Evolutionary conservation across 2,113 vertebrate genomes (phyloP), one percentile per base, ranked within the genome.

Genomic region (Notarius quadriscutis): DNA sequence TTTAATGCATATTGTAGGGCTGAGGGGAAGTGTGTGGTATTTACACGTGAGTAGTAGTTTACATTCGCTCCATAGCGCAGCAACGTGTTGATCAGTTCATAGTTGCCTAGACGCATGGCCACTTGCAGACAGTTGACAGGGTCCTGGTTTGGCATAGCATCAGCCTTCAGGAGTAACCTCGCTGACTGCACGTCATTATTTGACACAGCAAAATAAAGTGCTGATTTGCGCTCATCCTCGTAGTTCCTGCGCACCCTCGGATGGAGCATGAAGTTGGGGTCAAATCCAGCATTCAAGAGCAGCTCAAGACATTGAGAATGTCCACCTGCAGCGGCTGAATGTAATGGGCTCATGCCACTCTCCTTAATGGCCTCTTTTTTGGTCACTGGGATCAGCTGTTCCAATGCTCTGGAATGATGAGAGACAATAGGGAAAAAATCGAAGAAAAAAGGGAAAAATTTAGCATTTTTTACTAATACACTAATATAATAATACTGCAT

Each of bases 71-170:
- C 98, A 0, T 97, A 96, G 75, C 95, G 96, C 57, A 99, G 96
- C 90, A 99, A 91, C 1, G 96, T 94, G 84, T 93, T 96, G 71
- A 98, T 95, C 77, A 99, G 91, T 88, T 98, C 96, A 12, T 98
- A 97, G 92, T 97, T 97, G 90, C 96, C 97, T 93, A 97, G 96
- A 85, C 97, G 94, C 51, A 99, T 93, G 81, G 97, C 98, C 86
- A 97, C 93, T 83, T 99, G 98, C 53, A 99, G 94, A 90, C 97
- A 98, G 91, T 95, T 99, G 88, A 99, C 93, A 0, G 98, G 97
- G 90, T 99, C 98, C 90, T 99, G 98, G 91, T 99, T 99, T 51
- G 97, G 94, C 90, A 98, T 95, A 17, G 98, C 98, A n/a, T 97
- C 98, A 0, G 96, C 97, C 7, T 96, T 93, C 71, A 99, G 87